These are phyloP conservation scores for Nymphalis c-album DNA, from an alignment of 2,888 invertebrate species.

Conservation along the genomic window DNA sequence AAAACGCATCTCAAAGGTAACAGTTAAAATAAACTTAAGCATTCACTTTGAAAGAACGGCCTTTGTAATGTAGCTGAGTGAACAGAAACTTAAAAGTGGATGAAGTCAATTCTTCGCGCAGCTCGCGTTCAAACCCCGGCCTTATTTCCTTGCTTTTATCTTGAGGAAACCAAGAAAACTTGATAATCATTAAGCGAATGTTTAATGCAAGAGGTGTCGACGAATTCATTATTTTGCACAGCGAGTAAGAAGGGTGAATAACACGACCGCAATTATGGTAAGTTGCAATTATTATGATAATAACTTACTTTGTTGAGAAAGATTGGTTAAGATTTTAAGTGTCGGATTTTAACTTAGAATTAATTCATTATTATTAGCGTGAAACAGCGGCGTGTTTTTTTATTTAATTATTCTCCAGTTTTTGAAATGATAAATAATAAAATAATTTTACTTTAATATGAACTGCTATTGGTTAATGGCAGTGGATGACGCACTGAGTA, in stretches of 20 bases:
- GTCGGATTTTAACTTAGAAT: too few species aligned
- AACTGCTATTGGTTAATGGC: too few species aligned
- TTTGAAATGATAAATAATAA: too few species aligned
- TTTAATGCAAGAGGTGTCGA: conserved; percentile 42
- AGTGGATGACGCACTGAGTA: too few species aligned
- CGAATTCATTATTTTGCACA: conserved; percentile 61
- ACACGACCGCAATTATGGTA: conserved; percentile 8
- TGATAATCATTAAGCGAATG: conserved; percentile 35
- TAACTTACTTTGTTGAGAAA: not conserved
- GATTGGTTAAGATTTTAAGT: not conserved
- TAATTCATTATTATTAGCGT: too few species aligned
- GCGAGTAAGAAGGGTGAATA: conserved; percentile 43
- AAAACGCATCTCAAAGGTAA: conserved; percentile 8
- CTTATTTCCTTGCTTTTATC: conserved; percentile 2
- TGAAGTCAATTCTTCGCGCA: not conserved
- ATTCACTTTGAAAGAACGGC: conserved; percentile 2
- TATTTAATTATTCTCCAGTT: too few species aligned
- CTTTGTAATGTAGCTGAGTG: conserved; percentile 5
- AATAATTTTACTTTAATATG: too few species aligned
- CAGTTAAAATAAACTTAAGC: conserved; percentile 2
- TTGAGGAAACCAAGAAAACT: conserved; percentile 22
- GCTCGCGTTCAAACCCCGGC: conserved; percentile 3
- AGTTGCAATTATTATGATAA: conserved; percentile 9
- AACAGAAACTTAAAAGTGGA: conserved; percentile 9
- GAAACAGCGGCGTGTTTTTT: too few species aligned